A percentile compares a stretch with the other conserved stretches of the same genome.
Conservation (phyloP, 2,113 vertebrate genomes). For the Phalacrocorax brasilianus region DNA sequence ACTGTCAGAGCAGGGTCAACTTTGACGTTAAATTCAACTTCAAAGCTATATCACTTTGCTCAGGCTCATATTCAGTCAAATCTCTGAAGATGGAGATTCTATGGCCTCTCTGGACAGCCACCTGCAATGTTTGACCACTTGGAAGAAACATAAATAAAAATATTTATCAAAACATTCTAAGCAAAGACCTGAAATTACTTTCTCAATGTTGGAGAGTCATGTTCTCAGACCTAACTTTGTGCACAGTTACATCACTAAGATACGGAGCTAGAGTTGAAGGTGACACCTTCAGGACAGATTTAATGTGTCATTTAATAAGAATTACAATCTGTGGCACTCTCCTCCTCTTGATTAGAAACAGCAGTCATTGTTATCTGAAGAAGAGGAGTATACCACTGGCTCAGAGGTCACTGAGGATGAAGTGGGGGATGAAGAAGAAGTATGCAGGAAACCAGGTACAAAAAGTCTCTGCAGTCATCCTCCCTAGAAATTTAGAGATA, state of each 20-base stretch:
- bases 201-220: background rate
- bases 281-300: background rate
- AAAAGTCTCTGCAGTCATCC: background rate
- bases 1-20: background rate
- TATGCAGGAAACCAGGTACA: conserved; percentile 89
- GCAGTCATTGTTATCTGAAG: conserved; percentile 91
- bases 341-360: conserved; percentile 78
- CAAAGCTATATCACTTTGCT: background rate
- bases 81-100: background rate
- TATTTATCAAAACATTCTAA: background rate
- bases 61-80: background rate
- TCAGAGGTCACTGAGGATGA: conserved; percentile 98
- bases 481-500: background rate
- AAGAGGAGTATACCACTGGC: conserved; percentile 97
- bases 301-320: background rate
- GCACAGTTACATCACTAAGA: background rate
- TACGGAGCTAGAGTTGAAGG: background rate
- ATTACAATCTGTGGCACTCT: background rate
- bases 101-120: background rate
- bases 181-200: background rate
- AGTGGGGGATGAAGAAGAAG: conserved; percentile 96
- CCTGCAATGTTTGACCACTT: background rate
- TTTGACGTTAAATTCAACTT: background rate
- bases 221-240: background rate
- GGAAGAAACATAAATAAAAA: no score